Evolutionary conservation across 2,888 invertebrate genomes (phyloP), one percentile per base, ranked within the genome.

Genomic region (Agrypnus murinus): DNA sequence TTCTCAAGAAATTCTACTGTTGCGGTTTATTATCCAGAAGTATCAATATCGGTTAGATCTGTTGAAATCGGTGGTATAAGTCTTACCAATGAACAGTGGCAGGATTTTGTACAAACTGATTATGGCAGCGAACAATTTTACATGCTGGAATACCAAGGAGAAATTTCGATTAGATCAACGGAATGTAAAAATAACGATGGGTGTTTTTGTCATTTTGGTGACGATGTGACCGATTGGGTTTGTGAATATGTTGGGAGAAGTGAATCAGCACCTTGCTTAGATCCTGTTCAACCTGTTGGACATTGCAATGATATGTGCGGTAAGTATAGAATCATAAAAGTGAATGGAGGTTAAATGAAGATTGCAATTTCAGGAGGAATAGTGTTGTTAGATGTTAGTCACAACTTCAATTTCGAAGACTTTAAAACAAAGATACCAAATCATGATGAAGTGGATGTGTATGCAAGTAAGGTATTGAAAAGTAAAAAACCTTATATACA

Each of bases 1-100:
- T 87, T 88, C 68, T 86, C 87, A 25, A 40, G 63, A 1, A 32
- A 31, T 5, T 57, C 57, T 7, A 32, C 67, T 2, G 63, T 65
- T 19, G 57, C 63, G 15, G 71, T 72, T 17, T 9, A n/a, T 12
- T 48, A 59, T 31, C 66, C 72, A 17, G 62, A 66, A 65, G 14
- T 48, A 2, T 17, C 66, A 7, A 12, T 57, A 9, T 31, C 55
- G 5, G 65, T 72, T 2, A 62, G 60, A 17, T 69, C 68, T 0
- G 53, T 72, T 12, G n/a, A 62, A 10, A 40, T 69, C 19, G 32
- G 32, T 9, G 69, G 69, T 1, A 8, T 60, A 1, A 38, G 53
- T 14, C 2, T 72, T 8, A 60, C 53, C 1, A 14, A 65, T 25
- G 3, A 36, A 0, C 62, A 72, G 12, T 69, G 65, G 72, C 60